Evolutionary conservation across 2,888 invertebrate genomes (phyloP), one percentile per base, ranked within the genome.

Genomic region (Gnatocerus cornutus): DNA sequence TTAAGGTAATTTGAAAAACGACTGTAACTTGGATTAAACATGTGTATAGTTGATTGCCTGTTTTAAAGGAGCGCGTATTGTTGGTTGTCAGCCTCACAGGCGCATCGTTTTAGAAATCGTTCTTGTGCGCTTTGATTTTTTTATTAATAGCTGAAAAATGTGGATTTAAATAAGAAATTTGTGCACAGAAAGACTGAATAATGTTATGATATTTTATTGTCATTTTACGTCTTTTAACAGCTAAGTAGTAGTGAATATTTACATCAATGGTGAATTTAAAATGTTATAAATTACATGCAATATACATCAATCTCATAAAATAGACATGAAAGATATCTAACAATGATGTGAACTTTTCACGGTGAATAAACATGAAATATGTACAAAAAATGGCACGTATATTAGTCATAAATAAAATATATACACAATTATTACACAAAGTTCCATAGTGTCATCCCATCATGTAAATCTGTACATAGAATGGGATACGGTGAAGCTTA

Each of bases 181-280:
- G n/a, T n/a, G n/a, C n/a, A 6, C 33, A 33, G n/a, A 33, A 33
- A 21, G 21, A 21, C 4, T 21, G 21, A 4, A 4, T 4, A 21
- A 41, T 41, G 13, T 41, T 53, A 21, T 21, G 53, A 72, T 52
- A 73, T 70, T 76, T 77, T 76, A 76, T 77, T 76, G 76, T 76
- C 75, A 75, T 70, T 74, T 72, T 74, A 75, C 72, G 74, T 76
- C 71, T 76, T 75, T 75, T 68, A 71, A 74, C 73, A 72, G 65
- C 71, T 73, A 73, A 72, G 21, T 16, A 33, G 14, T 67, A 48
- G 66, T 67, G 66, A 53, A 61, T 67, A 67, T 67, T 27, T 67
- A 67, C 67, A 67, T 45, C 58, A 58, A 66, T 67, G 58, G 50
- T 66, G 66, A 46, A 10, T 50, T 21, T 29, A 6, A 59, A 52